These are phyloP conservation scores for Paramormyrops hopkinsi DNA, from an alignment of 2,797 vertebrate species.

Conservation along the genomic window DNA sequence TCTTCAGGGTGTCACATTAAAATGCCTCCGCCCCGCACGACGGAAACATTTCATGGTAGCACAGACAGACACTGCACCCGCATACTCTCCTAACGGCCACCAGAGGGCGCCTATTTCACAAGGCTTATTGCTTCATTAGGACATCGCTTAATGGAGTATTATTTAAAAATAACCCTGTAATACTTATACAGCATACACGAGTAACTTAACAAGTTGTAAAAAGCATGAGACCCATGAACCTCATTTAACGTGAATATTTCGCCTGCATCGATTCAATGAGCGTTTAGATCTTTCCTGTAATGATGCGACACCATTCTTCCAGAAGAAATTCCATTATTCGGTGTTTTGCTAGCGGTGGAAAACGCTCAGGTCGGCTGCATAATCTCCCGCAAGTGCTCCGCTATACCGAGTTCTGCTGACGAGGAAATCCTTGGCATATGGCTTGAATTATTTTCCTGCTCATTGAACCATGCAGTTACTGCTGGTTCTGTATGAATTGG, in stretches of 20 bases:
- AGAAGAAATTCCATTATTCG: background rate
- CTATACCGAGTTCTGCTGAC: background rate
- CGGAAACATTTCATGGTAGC: background rate
- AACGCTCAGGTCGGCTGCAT: background rate
- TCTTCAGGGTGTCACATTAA: conserved; percentile 3
- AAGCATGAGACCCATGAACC: background rate
- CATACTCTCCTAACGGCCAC: background rate
- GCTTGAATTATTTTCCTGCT: background rate
- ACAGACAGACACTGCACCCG: background rate
- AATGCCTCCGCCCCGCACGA: background rate
- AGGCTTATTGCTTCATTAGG: background rate
- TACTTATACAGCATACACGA: background rate
- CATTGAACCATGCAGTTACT: background rate
- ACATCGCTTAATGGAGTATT: background rate
- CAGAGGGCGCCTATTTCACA: background rate
- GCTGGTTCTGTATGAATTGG: background rate
- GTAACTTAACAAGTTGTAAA: background rate
- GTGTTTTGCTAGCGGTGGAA: background rate
- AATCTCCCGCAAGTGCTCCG: background rate
- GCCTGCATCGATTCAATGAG: background rate
- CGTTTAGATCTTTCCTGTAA: background rate
- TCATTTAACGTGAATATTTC: background rate
- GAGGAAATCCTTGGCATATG: background rate
- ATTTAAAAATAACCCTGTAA: background rate
- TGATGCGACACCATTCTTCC: background rate